Evolutionary conservation across 2,113 vertebrate species (phyloP), one percentile per base, ranked within the genome.

Genomic region (Clinocottus analis): DNA sequence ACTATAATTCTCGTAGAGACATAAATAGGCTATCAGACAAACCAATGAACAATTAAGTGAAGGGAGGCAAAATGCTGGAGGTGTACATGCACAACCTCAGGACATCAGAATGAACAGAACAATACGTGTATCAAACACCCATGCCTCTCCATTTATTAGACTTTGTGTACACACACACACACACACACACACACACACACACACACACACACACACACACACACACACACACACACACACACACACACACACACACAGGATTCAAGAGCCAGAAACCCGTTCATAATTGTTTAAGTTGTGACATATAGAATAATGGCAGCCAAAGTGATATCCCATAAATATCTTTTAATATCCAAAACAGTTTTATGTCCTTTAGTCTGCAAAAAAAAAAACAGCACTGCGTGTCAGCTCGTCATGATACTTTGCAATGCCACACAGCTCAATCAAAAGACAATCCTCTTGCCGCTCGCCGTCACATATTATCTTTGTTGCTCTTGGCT

Each of bases 391-490:
- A 72, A 11, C 49, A 23, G 63, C 64, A 0, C 39, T 37, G 31
- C 7, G 61, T 71, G 45, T 67, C 43, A 72, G 23, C 51, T 3
- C 14, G 35, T 37, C 41, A 14, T 4, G 21, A 77, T 47, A 58
- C 43, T 58, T 56, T 79, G 76, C 19, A 80, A 67, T 63, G 63
- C 35, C 43, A 10, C 60, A 5, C 8, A 9, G 49, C 51, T 82
- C 72, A 85, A 74, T 87, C 82, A 72, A 71, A 74, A 72, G 37
- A 64, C 71, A 76, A 74, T 71, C 64, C 72, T 71, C 31, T 66
- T 72, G 58, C 56, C 80, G 69, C 81, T 77, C 72, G 14, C 78
- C 66, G 82, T 88, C 77, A 77, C 47, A 67, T 53, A 77, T 80
- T 72, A 73, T 59, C 74, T 59, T 51, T 82, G 80, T 51, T 72